Evolutionary conservation across 2,888 invertebrate species (phyloP), one percentile per base, ranked within the genome.

Genomic region (Thymelicus acteon): DNA sequence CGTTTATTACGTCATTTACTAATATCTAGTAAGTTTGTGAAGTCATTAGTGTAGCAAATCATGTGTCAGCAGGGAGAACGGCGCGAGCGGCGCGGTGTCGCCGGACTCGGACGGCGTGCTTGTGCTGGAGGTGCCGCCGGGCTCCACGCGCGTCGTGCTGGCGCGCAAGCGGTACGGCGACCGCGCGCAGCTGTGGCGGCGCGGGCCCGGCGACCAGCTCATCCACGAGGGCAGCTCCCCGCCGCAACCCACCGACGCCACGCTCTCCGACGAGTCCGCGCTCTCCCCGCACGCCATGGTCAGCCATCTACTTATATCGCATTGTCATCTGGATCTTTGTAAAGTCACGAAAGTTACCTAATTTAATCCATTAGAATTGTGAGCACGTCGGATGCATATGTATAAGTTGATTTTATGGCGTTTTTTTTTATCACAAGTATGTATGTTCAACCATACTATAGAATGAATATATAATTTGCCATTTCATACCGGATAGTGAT

Each of bases 151-250:
- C 73, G 97, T 98, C 2, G 92, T 97, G 39, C 91, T 98, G 69
- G 95, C 95, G 48, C 94, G 96, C 72, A 97, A 98, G 83, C 95
- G 93, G 75, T 89, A 90, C 73, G 94, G 94, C 2, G 94, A 94
- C 79, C 83, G 98, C 73, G 96, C 97, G 0, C 99, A 99, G 88
- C 90, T 99, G 63, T 99, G 99, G 99, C 95, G 98, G 47, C 97
- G 98, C 95, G 98, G 98, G 39, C 95, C 97, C 5, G 96, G 96
- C 79, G 98, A 98, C 0, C 97, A 98, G 88, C 92, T 99, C 72
- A 97, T 99, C 80, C 99, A 99, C 86, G 99, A 99, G 90, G 99
- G 99, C 72, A 97, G 96, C 77, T 96, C 96, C 6, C 96, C 96
- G 15, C 96, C 96, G 62, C 93, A 92, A 77, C 89, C 92, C 40